Base-by-base conservation (phyloP, 2,888 invertebrate genomes). In the Tetanocera ferruginea region DNA sequence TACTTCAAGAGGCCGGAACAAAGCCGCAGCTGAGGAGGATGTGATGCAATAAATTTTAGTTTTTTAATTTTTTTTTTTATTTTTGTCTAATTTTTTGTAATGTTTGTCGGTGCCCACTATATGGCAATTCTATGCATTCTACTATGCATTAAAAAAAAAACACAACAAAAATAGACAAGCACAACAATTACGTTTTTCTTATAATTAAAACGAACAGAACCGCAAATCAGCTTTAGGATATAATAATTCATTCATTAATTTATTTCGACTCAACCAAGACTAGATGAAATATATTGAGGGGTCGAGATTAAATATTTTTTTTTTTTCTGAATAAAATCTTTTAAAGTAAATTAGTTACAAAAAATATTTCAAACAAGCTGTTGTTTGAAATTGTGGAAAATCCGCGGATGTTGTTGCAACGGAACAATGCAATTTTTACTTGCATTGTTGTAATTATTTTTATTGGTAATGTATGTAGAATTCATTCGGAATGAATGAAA, bases 31-130 rank as follows among this genome's bases (percentile, higher is more conserved):
- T 34, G 67, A 70, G 76, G 79, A 81, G 81, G 80, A 81, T 81
- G 81, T 81, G 81, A 80, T 80, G 81, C 78, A 81, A 81, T 76
- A 71, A 67, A 77, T 80, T 66, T 80, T 57, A 28, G 76, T 69
- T 78, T 75, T 78, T 43, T n/a, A 25, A 55, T 72, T 74, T 73
- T 37, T 55, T 73, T 67, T 37, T 55, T 69, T 28, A n/a, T 66
- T 28, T 34, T 9, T 34, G n/a, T 9, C 17, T 31, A 17, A 6
- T 23, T 28, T 25, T 31, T 64, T 11, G 14, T 25, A 17, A 31
- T 14, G 28, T 64, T 34, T n/a, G 31, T 28, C 37, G n/a, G 14
- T n/a, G 28, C 34, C 66, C 17, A 31, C 31, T 11, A 37, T 67
- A 8, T 67, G 43, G 49, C 67, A 49, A 49, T 23, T 19, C 28